These are phyloP conservation scores for Drosophila nigricruria DNA, from an alignment of 2,888 invertebrate genomes.

Conservation along the genomic window DNA sequence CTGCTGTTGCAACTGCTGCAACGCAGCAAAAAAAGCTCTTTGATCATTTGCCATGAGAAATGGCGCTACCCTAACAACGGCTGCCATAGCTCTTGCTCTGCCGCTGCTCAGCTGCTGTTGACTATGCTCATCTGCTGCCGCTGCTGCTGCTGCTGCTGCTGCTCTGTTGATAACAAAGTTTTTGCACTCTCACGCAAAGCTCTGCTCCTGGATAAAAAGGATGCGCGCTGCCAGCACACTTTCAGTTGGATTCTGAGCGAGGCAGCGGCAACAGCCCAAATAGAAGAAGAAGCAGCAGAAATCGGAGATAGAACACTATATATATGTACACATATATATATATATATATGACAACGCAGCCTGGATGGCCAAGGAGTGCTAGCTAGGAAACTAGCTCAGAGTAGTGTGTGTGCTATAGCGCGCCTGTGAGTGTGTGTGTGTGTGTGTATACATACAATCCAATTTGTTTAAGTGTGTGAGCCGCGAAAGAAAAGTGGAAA, in stretches of 20 bases:
- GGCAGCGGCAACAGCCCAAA: constrained; percentile 62
- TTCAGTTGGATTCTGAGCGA: constrained; percentile 81
- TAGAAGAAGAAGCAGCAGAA: constrained; percentile 30
- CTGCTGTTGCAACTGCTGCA: constrained; percentile 37
- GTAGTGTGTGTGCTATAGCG: constrained; percentile 13
- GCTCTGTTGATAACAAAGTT: constrained; percentile 58
- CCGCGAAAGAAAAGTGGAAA: constrained; percentile 22
- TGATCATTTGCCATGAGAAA: constrained; percentile 61
- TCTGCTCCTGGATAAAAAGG: constrained; percentile 71
- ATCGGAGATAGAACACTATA: constrained; percentile 6
- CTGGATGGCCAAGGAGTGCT: constrained; percentile 60
- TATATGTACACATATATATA: neutral
- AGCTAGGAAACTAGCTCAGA: constrained; percentile 71
- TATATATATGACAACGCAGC: constrained; percentile 31
- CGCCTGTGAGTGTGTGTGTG: neutral
- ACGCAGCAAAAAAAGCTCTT: constrained; percentile 60
- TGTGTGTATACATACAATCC: constrained; percentile 9
- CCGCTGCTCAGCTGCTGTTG: neutral
- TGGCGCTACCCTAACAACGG: constrained; percentile 6
- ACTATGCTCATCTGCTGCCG: neutral
- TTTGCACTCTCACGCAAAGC: constrained; percentile 53
- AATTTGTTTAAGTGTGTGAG: constrained; percentile 9
- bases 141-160: constrained; percentile 19
- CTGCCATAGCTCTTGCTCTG: constrained; percentile 3
- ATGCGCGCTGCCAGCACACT: constrained; percentile 62